Evolutionary conservation across 2,113 vertebrate genomes (phyloP), one percentile per base, ranked within the genome.

Genomic region (Nesogale talazaci): DNA sequence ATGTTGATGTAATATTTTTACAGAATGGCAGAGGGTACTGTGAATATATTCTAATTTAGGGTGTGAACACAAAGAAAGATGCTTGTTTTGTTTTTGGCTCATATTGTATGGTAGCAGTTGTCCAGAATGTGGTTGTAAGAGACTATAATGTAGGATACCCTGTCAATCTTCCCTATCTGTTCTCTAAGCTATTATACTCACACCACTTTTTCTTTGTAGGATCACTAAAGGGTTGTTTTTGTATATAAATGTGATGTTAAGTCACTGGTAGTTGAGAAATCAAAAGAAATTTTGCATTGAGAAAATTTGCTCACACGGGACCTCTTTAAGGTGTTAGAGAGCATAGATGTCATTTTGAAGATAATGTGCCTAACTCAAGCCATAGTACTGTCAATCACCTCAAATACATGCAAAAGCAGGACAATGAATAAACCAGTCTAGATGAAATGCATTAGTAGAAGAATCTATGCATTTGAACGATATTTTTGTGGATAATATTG

Each of bases 11-110:
- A 94, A 94, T 91, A 76, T 90, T 93, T 93, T 85, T 90, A 90
- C 65, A 93, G 80, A 93, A 94, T 0, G 7, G 57, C 36, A 88
- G 81, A 90, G 83, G 83, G 70, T 93, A 90, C 78, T 93, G 65
- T 94, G 72, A 96, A 90, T 93, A 80, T 88, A 86, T 94, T 34
- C 57, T 94, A 65, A 93, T 90, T 82, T 88, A 67, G 92, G 52
- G 72, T 90, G 70, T 79, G 67, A 94, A 90, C 42, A 91, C 57
- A 67, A 96, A 91, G 69, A 82, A 94, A 93, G 59, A 31, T 83
- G 40, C 92, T 95, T 94, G 61, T 59, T 94, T 29, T n/a, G 59
- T 12, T 38, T 96, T 90, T 93, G 76, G 57, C 57, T 94, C 34
- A 86, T 80, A 93, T 23, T 90, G 40, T 70, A 88, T 76, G 38